A percentile compares a stretch with the other conserved stretches of the same genome.
phyloP scores from a whole-genome alignment of 2,797 vertebrate genomes.

The Mus caroli region DNA sequence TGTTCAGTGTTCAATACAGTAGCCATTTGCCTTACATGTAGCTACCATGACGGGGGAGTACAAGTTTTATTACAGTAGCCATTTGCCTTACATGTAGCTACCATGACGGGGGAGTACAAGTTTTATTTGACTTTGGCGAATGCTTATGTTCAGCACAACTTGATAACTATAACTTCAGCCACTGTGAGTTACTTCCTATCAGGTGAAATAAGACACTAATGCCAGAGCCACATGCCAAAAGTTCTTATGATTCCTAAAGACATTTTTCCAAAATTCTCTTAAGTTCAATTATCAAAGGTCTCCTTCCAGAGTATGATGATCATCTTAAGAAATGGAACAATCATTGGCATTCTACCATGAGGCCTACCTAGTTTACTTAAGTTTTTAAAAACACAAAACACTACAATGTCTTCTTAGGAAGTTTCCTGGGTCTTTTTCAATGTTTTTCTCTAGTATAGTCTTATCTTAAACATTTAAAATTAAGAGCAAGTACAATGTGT shows the following conservation, averaged over 20 bases:
- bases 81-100: neutral
- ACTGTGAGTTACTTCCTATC: neutral
- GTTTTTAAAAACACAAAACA: neutral
- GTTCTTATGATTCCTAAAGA: slow-evolving; percentile 34
- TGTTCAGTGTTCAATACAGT: neutral
- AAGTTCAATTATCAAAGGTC: slow-evolving; percentile 46
- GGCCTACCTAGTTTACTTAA: neutral
- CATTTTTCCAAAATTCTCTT: slow-evolving; percentile 42
- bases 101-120: neutral
- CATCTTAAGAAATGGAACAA: slow-evolving; percentile 45
- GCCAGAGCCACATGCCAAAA: slow-evolving; percentile 5
- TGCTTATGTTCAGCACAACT: neutral
- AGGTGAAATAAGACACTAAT: slow-evolving; percentile 12
- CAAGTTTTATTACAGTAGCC: neutral
- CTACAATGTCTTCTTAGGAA: slow-evolving; percentile 38
- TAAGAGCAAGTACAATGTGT: neutral
- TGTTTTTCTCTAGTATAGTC: slow-evolving; percentile 53
- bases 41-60: neutral
- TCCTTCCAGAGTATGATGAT: neutral
- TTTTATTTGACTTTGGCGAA: slow-evolving; percentile 33
- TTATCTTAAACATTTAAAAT: slow-evolving; percentile 47
- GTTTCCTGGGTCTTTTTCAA: slow-evolving; percentile 19
- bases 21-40: neutral
- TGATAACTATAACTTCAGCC: neutral
- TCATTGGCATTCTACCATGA: neutral